These are phyloP conservation scores for Magallana ariakensis DNA, from an alignment of 1,140 invertebrate genomes.

Conservation along the genomic window DNA sequence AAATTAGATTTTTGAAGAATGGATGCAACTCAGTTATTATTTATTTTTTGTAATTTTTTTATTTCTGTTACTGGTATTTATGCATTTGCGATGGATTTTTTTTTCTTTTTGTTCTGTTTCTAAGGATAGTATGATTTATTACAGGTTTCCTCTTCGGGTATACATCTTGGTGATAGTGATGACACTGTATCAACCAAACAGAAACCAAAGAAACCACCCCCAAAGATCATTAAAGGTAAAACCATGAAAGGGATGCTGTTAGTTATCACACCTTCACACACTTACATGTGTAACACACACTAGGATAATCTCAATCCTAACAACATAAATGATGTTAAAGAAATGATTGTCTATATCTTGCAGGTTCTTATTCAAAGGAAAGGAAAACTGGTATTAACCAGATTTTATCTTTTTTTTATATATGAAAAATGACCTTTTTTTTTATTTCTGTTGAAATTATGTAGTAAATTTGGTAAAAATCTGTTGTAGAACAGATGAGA, in stretches of 20 bases:
- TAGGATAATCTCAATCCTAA: too few relatives aligned
- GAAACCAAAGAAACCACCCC: background rate
- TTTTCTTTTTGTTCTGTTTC: background rate
- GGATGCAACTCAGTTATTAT: background rate
- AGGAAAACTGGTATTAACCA: constrained; percentile 19
- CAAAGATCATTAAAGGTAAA: constrained; percentile 27
- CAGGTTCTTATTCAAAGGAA: background rate
- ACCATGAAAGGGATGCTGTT: background rate
- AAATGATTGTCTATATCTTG: background rate
- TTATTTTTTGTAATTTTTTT: background rate
- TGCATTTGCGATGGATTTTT: background rate
- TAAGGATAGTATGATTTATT: too few relatives aligned
- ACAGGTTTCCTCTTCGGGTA: constrained; percentile 32
- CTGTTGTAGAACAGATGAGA: too few relatives aligned
- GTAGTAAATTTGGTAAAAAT: too few relatives aligned
- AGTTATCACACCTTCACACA: too few relatives aligned
- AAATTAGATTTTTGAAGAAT: too few relatives aligned
- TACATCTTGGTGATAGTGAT: constrained; percentile 29
- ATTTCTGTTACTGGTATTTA: background rate
- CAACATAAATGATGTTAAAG: background rate
- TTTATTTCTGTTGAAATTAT: too few relatives aligned
- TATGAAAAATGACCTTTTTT: background rate
- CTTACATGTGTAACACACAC: too few relatives aligned
- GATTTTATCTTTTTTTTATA: background rate
- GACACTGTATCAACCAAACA: background rate